Evolutionary conservation across 2,888 invertebrate genomes (phyloP), one percentile per base, ranked within the genome.

Genomic region (Athalia rosae): DNA sequence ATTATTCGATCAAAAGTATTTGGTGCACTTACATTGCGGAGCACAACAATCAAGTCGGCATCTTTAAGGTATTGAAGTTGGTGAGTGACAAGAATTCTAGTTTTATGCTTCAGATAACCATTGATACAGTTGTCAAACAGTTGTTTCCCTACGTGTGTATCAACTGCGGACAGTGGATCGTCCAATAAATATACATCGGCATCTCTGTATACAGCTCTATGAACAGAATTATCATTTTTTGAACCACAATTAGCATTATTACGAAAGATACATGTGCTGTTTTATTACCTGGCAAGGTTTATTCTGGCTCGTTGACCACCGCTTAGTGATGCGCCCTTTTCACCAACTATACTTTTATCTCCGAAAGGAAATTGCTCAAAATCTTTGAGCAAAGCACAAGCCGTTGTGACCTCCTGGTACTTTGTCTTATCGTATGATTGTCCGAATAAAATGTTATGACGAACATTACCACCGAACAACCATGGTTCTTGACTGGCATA

Each of bases 401-500:
- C 94, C 63, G 91, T 92, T 8, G 95, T 91, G 2, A 94, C 92
- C 73, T 87, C 86, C 73, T 89, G 86, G 83, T 93, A 93, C 15
- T 92, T 91, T 13, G 90, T 85, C 78, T 91, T 90, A 80, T 93
- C 91, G 83, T 92, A 94, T 0, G 92, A 91, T 80, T 92, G 91
- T 0, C 96, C 96, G 87, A 97, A 96, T 9, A 95, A 90, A 79
- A 97, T 95, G 86, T 97, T 97, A 84, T 96, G 94, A 62, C 94
- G 91, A 3, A 97, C 92, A 0, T 94, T 93, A 1, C 93, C 93
- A 0, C 93, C 92, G 82, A 94, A 94, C 1, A 94, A 89, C 96
- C 97, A 97, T 0, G 97, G 94, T 83, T 96, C 95, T 89, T 96
- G 96, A 67, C 95, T 93, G 1, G 95, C 94, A 86, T 95, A 97